Percentiles rank a stretch among this genome's conserved stretches.
Evolutionary conservation across 2,113 vertebrate genomes (phyloP).

Genomic region (Antechinus flavipes): DNA sequence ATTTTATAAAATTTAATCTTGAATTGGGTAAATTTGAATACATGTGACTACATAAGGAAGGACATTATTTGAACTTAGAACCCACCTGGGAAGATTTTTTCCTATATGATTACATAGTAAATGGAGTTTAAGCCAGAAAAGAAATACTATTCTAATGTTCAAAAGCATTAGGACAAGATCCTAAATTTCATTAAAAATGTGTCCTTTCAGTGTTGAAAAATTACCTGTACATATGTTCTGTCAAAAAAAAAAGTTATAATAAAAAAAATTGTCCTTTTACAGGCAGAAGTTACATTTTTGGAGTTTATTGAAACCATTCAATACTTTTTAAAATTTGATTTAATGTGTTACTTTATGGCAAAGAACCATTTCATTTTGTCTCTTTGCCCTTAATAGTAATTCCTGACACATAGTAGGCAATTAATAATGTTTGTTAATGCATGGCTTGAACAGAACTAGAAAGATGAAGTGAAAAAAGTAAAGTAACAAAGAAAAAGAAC

Average conservation of each 20-base stretch:
- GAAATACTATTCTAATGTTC: not conserved
- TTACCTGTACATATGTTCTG: no score
- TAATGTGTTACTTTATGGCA: not conserved
- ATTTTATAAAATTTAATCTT: not conserved
- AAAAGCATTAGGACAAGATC: not conserved
- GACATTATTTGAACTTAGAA: not conserved
- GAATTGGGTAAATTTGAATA: not conserved
- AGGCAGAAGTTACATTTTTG: not conserved
- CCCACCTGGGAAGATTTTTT: not conserved
- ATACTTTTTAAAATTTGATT: not conserved
- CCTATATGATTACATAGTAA: not conserved
- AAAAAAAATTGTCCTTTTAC: not conserved
- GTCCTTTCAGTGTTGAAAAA: not conserved
- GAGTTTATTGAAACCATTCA: not conserved
- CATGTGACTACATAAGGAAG: not conserved
- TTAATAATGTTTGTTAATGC: not conserved
- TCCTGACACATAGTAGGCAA: not conserved
- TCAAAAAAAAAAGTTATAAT: no score
- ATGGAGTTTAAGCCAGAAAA: not conserved
- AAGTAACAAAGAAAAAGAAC: not conserved
- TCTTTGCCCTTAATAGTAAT: not conserved
- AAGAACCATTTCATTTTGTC: not conserved
- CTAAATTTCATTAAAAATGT: not conserved
- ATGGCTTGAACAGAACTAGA: not conserved
- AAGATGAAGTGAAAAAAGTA: not conserved